Evolutionary conservation across 2,797 vertebrate genomes (phyloP), one percentile per base, ranked within the genome.

Genomic region (Taeniopygia guttata): DNA sequence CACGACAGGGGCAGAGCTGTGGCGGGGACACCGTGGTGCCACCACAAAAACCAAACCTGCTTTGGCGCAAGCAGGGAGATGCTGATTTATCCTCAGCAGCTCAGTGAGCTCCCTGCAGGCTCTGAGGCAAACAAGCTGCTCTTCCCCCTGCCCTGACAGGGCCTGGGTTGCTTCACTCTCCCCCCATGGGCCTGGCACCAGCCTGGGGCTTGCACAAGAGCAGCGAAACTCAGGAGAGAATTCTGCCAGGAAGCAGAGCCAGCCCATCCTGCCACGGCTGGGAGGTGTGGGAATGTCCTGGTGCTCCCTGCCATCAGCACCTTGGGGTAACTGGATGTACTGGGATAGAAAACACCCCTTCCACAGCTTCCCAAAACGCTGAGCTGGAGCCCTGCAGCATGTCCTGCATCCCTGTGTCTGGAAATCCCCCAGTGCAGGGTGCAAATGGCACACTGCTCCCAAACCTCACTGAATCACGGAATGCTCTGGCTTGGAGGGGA

Each of bases 281-380:
- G 23, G 9, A 67, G 84, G 8, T 16, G 62, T 25, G 80, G 79
- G 19, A 48, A 19, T 4, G 22, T 14, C 8, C 56, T 2, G 34
- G 7, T 7, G 73, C 64, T 51, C 56, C 29, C 49, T 4, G 23
- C 13, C 58, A 55, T 6, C 69, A n/a, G 59, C 23, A 62, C 32
- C 0, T 3, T 0, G 3, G 18, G 78, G 5, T 3, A 11, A 14
- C 9, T 5, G 1, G 48, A 48, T 11, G n/a, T 9, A 0, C 34
- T 2, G 26, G 30, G 30, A 2, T 5, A 7, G 23, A 36, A 56
- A 55, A 11, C 8, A 10, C 3, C n/a, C 26, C 75, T n/a, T 26
- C 7, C 45, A 8, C 36, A 30, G 36, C 36, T 36, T 9, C 90
- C 40, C 38, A 3, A 7, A 64, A 5, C 3, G 58, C 38, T 26